phyloP scores from a whole-genome alignment of 2,113 vertebrate species.

The Megaceryle torquata region DNA sequence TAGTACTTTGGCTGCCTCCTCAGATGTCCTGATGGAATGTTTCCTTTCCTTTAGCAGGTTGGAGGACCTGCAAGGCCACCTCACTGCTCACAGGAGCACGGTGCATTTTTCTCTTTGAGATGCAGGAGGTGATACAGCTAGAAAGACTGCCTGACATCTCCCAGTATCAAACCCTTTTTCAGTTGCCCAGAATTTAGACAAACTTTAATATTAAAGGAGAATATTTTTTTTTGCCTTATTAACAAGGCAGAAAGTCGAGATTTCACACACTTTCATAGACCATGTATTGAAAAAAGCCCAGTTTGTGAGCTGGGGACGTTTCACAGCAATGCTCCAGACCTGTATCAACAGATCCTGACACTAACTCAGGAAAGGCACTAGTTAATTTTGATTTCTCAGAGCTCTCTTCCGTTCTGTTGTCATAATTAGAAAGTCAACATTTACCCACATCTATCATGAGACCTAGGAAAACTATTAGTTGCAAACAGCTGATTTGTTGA shows the following conservation, averaged over 20 bases:
- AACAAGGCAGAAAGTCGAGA: not conserved
- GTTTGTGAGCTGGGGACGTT: fast-evolving
- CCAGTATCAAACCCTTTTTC: not conserved
- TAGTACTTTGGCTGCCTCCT: not conserved
- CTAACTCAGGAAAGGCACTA: constrained; percentile 30
- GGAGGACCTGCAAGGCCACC: not conserved
- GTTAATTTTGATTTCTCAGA: constrained; percentile 50
- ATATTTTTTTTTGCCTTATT: not conserved
- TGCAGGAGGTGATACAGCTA: not conserved
- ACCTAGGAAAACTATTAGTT: constrained; percentile 57
- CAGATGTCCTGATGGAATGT: not conserved
- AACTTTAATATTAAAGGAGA: not conserved
- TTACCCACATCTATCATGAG: constrained; percentile 60
- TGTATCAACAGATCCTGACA: not conserved
- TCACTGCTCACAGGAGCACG: not conserved
- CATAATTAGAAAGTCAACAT: constrained; percentile 66
- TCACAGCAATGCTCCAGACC: not conserved
- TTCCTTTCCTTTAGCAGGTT: not conserved
- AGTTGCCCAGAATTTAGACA: not conserved
- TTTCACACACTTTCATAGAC: not conserved
- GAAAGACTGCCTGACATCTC: not conserved
- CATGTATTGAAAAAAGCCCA: not conserved
- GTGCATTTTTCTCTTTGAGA: not conserved
- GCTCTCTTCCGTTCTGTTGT: constrained; percentile 36
- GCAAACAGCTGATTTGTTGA: constrained; percentile 62